A percentile compares a stretch with the other conserved stretches of the same genome.
Conservation (phyloP, 2,888 invertebrate genomes). For the Mantis religiosa region DNA sequence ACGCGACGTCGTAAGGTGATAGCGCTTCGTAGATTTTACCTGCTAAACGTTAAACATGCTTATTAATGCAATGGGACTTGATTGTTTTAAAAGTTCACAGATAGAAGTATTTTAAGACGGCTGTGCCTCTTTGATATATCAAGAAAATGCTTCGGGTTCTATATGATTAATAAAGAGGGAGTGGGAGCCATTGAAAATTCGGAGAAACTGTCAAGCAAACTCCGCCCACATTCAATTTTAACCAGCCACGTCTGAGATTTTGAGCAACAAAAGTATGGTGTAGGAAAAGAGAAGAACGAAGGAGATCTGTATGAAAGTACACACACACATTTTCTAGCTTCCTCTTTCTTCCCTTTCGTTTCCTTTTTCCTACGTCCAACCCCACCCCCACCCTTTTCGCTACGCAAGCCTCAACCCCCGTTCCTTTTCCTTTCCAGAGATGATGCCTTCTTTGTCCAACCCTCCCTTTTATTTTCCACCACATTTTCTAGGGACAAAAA, state of each 20-base stretch:
- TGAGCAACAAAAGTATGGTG: not conserved
- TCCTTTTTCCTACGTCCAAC: slow-evolving; percentile 11
- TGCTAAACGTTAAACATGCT: no score
- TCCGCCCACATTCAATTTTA: not conserved
- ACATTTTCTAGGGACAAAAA: not conserved
- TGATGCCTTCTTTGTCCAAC: slow-evolving; percentile 18
- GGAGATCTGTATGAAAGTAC: not conserved
- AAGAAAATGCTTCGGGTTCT: not conserved
- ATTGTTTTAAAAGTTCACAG: no score
- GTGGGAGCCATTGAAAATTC: not conserved
- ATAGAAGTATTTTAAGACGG: not conserved
- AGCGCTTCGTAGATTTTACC: no score
- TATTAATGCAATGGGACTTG: no score
- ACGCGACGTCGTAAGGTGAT: no score
- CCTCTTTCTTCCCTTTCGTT: slow-evolving; percentile 20
- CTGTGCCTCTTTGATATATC: not conserved
- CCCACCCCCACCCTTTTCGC: not conserved
- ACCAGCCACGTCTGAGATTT: not conserved
- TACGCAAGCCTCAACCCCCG: slow-evolving; percentile 11
- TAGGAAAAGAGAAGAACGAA: not conserved
- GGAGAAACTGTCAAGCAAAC: not conserved
- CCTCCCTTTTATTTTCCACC: slow-evolving; percentile 15
- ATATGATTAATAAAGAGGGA: not conserved
- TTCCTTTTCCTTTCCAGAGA: slow-evolving; percentile 8
- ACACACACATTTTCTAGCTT: slow-evolving; percentile 2